phyloP scores from a whole-genome alignment of 2,797 vertebrate genomes.

The Peromyscus nudipes region DNA sequence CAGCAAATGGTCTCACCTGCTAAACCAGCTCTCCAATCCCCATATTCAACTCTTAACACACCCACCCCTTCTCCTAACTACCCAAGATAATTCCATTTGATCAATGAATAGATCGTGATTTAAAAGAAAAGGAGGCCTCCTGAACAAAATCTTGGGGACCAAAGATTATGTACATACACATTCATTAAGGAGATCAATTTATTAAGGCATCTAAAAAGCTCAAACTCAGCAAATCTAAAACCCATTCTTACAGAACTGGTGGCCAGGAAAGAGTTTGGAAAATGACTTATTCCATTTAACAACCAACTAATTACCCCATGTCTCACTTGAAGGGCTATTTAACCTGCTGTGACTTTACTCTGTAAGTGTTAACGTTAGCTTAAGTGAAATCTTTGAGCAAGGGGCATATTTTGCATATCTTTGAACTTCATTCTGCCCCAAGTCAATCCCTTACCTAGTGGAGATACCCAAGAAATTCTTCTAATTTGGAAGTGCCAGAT shows the following conservation, averaged over 20 bases:
- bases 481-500: slow-evolving; percentile 25
- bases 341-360: slow-evolving; percentile 7
- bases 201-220: neutral
- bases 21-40: neutral
- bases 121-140: neutral
- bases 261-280: neutral
- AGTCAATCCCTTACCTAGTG: neutral
- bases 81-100: neutral
- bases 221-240: slow-evolving; percentile 42
- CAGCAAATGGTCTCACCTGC: neutral
- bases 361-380: neutral
- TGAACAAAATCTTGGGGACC: slow-evolving; percentile 44
- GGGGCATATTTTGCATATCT: neutral
- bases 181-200: slow-evolving; percentile 11
- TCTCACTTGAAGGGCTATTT: slow-evolving; percentile 49
- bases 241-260: slow-evolving; percentile 27
- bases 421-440: neutral
- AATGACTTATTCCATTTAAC: slow-evolving; percentile 23
- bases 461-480: neutral
- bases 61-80: neutral
- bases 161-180: neutral
- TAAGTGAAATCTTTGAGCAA: slow-evolving; percentile 33
- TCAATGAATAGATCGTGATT: neutral
- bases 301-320: slow-evolving; percentile 38
- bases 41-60: neutral